Conservation (phyloP, 2,888 invertebrate genomes). For the Sminthurides aquaticus region DNA sequence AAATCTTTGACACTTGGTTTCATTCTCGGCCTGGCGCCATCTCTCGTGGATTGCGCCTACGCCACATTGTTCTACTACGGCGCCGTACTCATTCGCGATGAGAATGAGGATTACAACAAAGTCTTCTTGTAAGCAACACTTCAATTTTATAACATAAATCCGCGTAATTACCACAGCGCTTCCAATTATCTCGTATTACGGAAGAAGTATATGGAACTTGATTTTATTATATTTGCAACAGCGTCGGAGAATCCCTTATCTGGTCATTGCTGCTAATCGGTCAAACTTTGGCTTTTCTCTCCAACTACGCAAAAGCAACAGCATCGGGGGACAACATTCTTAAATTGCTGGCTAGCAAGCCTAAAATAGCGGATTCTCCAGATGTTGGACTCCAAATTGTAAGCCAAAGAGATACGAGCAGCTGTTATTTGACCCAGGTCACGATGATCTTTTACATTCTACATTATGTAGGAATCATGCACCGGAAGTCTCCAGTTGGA, state of each 20-base stretch:
- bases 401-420: not conserved
- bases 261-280: conserved; percentile 48
- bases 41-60: conserved; percentile 47
- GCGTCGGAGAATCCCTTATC: conserved; percentile 60
- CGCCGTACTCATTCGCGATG: conserved; percentile 45
- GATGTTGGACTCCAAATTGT: conserved; percentile 18
- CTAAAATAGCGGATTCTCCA: conserved; percentile 50
- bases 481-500: conserved; percentile 48
- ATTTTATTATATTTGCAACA: conserved; percentile 46
- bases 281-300: conserved; percentile 62
- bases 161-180: not conserved
- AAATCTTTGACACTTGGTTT: conserved; percentile 44
- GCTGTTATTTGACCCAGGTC: too few relatives aligned
- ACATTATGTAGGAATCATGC: conserved; percentile 22
- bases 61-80: conserved; percentile 46
- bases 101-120: conserved; percentile 15
- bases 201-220: too few relatives aligned
- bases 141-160: not conserved
- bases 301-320: conserved; percentile 72
- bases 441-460: too few relatives aligned
- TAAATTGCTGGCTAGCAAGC: conserved; percentile 56
- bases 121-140: conserved; percentile 46
- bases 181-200: not conserved
- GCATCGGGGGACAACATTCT: conserved; percentile 64
- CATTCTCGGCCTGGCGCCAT: conserved; percentile 46